Percentiles rank a stretch among this genome's conserved stretches.
Conservation (phyloP, 2,797 vertebrate genomes). For the Taeniopygia guttata region DNA sequence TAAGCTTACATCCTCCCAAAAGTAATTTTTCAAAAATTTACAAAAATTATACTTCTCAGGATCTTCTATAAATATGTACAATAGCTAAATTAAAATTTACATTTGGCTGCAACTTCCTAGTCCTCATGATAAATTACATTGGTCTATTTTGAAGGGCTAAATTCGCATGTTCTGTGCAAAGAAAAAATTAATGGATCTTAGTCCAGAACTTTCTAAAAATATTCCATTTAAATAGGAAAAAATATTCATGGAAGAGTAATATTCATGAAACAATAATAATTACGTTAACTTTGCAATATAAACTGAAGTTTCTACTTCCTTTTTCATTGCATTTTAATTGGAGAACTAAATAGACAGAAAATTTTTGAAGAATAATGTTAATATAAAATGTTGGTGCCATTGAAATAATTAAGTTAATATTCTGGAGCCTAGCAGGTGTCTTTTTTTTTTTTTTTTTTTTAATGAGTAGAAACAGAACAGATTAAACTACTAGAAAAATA, state of each 20-base stretch:
- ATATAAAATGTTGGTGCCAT: not conserved
- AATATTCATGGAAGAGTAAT: not conserved
- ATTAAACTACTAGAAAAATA: not conserved
- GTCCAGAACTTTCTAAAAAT: not conserved
- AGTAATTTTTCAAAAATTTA: not conserved
- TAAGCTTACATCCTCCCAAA: not conserved
- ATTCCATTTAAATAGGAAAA: not conserved
- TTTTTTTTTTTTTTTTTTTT: not conserved
- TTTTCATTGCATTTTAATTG: not conserved
- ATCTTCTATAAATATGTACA: not conserved
- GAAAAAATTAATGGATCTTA: not conserved
- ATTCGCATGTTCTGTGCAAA: not conserved
- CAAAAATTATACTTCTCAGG: not conserved
- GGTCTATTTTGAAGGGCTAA: not conserved
- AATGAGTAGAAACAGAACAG: not conserved
- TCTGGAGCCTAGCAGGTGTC: not conserved
- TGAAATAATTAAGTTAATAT: not conserved
- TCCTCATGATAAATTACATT: fast-evolving
- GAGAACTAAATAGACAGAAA: not conserved
- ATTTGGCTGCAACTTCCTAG: not conserved
- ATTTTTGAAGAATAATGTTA: not conserved
- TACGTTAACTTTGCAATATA: not conserved
- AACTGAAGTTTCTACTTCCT: not conserved
- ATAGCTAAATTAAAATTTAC: not conserved
- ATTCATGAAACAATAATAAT: not conserved